A percentile compares a stretch with the other conserved stretches of the same genome.
These are phyloP conservation scores for Pagetopsis macropterus DNA, from an alignment of 2,797 vertebrate species.

Conservation along the genomic window DNA sequence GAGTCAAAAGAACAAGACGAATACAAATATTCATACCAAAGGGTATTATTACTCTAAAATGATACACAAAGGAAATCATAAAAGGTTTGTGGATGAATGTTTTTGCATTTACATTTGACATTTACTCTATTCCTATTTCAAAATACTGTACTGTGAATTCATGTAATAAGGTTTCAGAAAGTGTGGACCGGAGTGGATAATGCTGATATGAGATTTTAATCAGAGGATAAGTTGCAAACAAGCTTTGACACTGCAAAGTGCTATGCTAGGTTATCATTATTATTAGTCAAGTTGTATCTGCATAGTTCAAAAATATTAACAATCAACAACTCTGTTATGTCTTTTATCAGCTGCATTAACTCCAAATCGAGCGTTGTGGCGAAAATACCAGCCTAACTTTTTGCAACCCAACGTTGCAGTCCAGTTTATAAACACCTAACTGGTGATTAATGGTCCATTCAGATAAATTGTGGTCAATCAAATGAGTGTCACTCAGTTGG, in stretches of 20 bases:
- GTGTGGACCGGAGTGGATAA: not conserved
- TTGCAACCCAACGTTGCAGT: too few species aligned
- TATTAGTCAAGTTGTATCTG: not conserved
- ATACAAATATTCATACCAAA: not conserved
- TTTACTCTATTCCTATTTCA: not conserved
- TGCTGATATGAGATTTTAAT: constrained; percentile 1
- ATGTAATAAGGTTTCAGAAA: not conserved
- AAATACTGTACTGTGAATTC: not conserved
- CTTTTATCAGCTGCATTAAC: too few species aligned
- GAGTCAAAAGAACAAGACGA: not conserved
- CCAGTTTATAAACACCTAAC: too few species aligned
- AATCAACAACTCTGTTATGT: not conserved
- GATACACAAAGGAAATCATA: not conserved
- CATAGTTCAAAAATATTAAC: not conserved
- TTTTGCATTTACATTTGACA: constrained; percentile 6
- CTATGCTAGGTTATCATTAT: not conserved
- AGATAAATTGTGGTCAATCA: too few species aligned
- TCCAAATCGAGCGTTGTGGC: too few species aligned
- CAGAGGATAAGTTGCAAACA: not conserved
- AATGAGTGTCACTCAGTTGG: too few species aligned
- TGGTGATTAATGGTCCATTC: too few species aligned
- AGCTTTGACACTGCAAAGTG: not conserved
- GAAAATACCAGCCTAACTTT: too few species aligned
- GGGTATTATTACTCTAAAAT: not conserved
- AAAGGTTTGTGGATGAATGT: not conserved